phyloP scores from a whole-genome alignment of 2,888 invertebrate species.

The Epinotia nisella region DNA sequence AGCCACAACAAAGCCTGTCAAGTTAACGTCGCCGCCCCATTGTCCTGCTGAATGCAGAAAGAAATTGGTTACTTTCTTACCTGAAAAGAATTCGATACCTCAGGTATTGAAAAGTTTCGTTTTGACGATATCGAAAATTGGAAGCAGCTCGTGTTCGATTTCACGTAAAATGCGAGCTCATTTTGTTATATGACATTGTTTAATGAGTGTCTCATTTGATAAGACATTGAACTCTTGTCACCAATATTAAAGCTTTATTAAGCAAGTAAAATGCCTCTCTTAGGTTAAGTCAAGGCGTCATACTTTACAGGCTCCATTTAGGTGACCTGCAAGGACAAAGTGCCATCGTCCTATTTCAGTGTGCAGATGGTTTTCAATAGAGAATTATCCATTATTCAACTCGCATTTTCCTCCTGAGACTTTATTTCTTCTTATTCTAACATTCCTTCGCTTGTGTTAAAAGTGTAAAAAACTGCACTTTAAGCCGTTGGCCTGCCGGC shows the following conservation, averaged over 20 bases:
- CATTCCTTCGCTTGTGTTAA: slow-evolving; percentile 43
- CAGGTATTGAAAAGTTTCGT: slow-evolving; percentile 42
- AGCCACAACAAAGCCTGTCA: slow-evolving; percentile 45
- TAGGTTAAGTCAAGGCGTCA: background rate
- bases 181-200: slow-evolving; percentile 24
- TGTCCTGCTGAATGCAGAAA: slow-evolving; percentile 41
- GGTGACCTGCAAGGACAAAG: slow-evolving; percentile 41
- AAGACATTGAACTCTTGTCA: slow-evolving; percentile 8
- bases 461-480: slow-evolving; percentile 43
- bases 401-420: slow-evolving; percentile 44
- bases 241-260: background rate
- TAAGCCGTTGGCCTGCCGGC: slow-evolving; percentile 38
- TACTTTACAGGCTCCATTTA: slow-evolving; percentile 11
- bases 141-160: slow-evolving; percentile 35
- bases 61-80: slow-evolving; percentile 46
- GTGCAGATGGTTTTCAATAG: slow-evolving; percentile 44
- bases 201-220: slow-evolving; percentile 15
- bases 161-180: slow-evolving; percentile 29
- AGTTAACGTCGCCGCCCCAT: slow-evolving; percentile 41
- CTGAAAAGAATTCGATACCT: slow-evolving; percentile 45
- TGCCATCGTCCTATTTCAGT: slow-evolving; percentile 42
- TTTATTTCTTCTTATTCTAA: slow-evolving; percentile 43
- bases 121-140: slow-evolving; percentile 44
- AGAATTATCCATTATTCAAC: slow-evolving; percentile 46
- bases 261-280: background rate